Evolutionary conservation across 1,140 invertebrate species (phyloP).

Genomic region (Parasteatoda tepidariorum): DNA sequence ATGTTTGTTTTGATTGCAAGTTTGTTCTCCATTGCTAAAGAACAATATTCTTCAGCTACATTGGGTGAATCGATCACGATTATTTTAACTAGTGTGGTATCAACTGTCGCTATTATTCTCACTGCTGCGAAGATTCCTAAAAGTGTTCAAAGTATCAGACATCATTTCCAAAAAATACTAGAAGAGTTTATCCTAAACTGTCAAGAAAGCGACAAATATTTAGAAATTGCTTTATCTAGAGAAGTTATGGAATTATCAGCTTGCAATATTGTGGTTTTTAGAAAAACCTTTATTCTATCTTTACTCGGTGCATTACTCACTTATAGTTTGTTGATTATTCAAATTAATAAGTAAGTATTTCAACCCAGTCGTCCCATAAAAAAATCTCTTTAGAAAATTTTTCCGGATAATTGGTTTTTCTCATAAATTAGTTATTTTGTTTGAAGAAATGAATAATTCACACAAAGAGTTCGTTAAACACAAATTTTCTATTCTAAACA

Average conservation of each 20-base stretch:
- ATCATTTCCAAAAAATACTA: not conserved
- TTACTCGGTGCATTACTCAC: slow-evolving; percentile 31
- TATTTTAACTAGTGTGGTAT: not conserved
- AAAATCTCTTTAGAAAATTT: too few species aligned
- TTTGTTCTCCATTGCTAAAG: not conserved
- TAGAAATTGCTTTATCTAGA: not conserved
- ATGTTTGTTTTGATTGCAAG: slow-evolving; percentile 21
- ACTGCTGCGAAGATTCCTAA: slow-evolving; percentile 13
- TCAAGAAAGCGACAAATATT: not conserved
- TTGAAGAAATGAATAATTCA: too few species aligned
- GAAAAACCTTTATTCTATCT: slow-evolving; percentile 15
- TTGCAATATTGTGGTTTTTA: slow-evolving; percentile 11
- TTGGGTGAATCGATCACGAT: not conserved
- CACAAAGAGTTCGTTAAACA: too few species aligned
- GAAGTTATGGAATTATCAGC: slow-evolving; percentile 6
- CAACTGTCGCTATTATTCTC: slow-evolving; percentile 1
- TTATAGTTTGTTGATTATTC: slow-evolving; percentile 31
- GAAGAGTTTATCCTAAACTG: not conserved
- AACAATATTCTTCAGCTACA: not conserved
- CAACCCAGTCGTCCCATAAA: not conserved
- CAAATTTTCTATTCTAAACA: too few species aligned
- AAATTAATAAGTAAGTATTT: not conserved
- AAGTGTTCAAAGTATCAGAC: not conserved
- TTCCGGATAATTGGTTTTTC: too few species aligned
- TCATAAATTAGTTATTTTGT: too few species aligned